Evolutionary conservation across 1,140 invertebrate genomes (phyloP), one percentile per base, ranked within the genome.

Genomic region (Anoplophora glabripennis): DNA sequence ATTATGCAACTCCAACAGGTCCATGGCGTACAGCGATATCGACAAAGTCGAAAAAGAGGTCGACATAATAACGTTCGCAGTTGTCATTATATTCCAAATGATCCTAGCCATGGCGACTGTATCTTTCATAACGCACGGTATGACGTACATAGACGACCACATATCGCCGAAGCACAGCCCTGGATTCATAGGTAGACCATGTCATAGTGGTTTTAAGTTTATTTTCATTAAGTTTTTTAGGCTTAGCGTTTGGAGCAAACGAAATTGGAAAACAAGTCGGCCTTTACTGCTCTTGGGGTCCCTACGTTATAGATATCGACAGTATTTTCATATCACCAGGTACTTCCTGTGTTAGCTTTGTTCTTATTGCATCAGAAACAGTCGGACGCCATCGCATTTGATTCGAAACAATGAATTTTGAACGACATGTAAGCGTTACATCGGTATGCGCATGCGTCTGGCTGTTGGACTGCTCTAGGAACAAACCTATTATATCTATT

Each of bases 141-240:
- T 88, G 11, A 82, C 84, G 4, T 89, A 88, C 66, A 78, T 87
- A 33, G 86, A 87, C 58, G 86, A 87, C 63, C 86, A 64, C 34
- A 47, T 53, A 34, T 59, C 45, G 15, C 21, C 41, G 10, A 59
- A 14, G 36, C 60, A 62, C 11, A 59, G 57, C 38, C 53, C 61
- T 2, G 18, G 18, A 12, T 59, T 14, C 44, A 59, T 64, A 17
- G 61, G 61, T 64, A 56, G 38, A 34, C n/a, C 8, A 11, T 11
- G 0, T 37, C 7, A 52, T n/a, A 51, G 33, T 8, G 12, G 11
- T 35, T n/a, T 36, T 51, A 14, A 37, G 35, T 51, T 21, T n/a
- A 51, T 4, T 35, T 7, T 42, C 7, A 42, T 17, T 11, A n/a
- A n/a, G n/a, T 42, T 17, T 14, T 12, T 42, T 42, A 68, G 76